Conservation (phyloP, 2,888 invertebrate species). For the Globia sparganii region DNA sequence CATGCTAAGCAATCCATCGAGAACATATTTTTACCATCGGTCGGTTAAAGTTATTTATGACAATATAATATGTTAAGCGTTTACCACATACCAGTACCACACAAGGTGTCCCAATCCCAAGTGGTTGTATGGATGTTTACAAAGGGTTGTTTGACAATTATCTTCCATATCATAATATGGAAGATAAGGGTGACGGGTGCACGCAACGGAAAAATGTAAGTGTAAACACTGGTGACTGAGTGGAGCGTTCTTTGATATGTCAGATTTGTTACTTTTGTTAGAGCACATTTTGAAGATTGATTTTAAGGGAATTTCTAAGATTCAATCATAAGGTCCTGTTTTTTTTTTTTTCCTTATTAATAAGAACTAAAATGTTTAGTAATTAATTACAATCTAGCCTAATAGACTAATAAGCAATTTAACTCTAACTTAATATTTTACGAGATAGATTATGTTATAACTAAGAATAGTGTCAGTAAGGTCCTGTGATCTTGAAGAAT, state of each 20-base stretch:
- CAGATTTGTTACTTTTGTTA: background rate
- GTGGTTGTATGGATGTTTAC: conserved; percentile 37
- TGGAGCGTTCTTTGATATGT: background rate
- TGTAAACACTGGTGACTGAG: background rate
- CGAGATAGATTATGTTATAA: no score
- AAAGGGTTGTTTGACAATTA: conserved; percentile 17
- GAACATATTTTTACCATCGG: background rate
- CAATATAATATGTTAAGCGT: conserved; percentile 27
- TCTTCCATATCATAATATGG: conserved; percentile 24
- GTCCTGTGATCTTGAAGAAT: background rate
- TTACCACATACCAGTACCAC: conserved; percentile 22
- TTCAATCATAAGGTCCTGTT: background rate
- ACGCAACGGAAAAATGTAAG: conserved; percentile 10
- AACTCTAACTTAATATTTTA: no score
- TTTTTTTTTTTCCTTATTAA: no score
- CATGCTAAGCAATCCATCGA: no score
- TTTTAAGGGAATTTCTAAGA: background rate
- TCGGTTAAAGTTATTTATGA: conserved; percentile 2
- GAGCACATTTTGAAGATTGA: background rate
- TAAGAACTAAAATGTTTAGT: no score
- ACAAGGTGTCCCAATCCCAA: conserved; percentile 29
- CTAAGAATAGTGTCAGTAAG: no score
- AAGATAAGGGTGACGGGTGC: conserved; percentile 13
- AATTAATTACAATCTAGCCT: no score
- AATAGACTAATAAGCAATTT: no score